Evolutionary conservation across 53 echinoderm and acorn worm species (phyloP), one percentile per base, ranked within the genome.

Genomic region (Echinometra lucunter): DNA sequence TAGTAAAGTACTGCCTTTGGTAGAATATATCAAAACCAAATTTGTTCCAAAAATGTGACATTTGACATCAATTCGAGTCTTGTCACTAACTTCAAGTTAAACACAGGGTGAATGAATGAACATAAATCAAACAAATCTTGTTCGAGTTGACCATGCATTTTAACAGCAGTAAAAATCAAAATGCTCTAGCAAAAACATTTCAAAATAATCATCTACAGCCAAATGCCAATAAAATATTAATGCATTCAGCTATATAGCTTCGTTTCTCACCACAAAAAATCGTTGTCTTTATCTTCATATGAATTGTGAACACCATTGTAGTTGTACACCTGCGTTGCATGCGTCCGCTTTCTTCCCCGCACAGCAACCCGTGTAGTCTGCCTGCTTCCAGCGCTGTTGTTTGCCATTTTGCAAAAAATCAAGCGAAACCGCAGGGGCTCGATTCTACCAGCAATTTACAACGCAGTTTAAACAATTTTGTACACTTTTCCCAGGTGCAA

Each of bases 211-310:
- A 44, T n/a, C 44, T 18, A 13, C 5, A 83, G 19, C 9, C 21
- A 45, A 45, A n/a, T 19, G 10, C 23, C 47, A 44, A 35, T 3
- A 13, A 0, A 10, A 13, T 35, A 15, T 34, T 72, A 0, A 72
- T 72, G 32, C 35, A 32, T 72, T 35, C 35, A 72, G 72, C 78
- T 42, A 72, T 25, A 35, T 12, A 40, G 42, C 38, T 42, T 21
- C 53, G 70, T 44, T 30, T 92, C 98, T 96, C 97, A 98, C 98
- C 98, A 98, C 57, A 98, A 83, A 94, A 98, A 98, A 94, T 98
- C 98, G 93, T 98, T 98, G 96, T 98, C 97, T 96, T 98, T 98
- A 96, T 98, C 97, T 91, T 98, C 98, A 88, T 98, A 98, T 23
- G 98, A 98, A 96, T 98, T 98, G 82, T 97, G 97, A 27, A 98